phyloP scores from a whole-genome alignment of 2,113 vertebrate genomes.

The Diphyllodes magnificus region DNA sequence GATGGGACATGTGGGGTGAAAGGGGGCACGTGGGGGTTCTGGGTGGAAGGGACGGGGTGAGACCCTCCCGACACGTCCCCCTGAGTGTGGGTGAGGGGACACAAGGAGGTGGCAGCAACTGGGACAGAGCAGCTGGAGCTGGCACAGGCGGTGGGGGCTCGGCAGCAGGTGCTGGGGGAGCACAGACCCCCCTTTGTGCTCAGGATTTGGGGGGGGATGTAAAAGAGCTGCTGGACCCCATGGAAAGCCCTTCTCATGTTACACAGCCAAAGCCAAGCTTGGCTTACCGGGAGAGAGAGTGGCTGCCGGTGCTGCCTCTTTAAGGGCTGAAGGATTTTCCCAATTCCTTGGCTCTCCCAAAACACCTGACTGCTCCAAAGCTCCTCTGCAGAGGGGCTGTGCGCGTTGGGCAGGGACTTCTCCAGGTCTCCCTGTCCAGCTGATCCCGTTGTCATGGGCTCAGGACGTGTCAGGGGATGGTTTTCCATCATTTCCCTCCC shows the following conservation, averaged over 20 bases:
- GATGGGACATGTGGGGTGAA: not conserved
- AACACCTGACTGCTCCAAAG: not conserved
- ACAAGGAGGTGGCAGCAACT: not conserved
- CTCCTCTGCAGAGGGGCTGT: not conserved
- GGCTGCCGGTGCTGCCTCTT: not conserved
- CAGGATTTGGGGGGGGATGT: not conserved
- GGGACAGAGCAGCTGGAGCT: constrained; percentile 16
- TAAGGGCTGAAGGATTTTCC: not conserved
- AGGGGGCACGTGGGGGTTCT: no score
- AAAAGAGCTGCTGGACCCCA: not conserved
- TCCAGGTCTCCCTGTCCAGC: not conserved
- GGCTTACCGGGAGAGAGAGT: not conserved
- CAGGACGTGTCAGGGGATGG: fast-evolving
- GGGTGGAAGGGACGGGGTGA: not conserved
- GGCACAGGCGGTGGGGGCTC: fast-evolving
- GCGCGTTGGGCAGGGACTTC: not conserved
- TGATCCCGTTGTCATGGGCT: not conserved
- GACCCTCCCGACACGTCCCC: fast-evolving
- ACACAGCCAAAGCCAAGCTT: not conserved
- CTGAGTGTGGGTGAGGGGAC: no score
- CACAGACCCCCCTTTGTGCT: constrained; percentile 17
- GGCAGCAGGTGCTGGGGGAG: not conserved
- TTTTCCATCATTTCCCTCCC: not conserved
- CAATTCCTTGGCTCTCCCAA: not conserved
- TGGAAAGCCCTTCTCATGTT: not conserved